Percentiles rank a stretch among this genome's conserved stretches.
phyloP scores from a whole-genome alignment of 2,888 invertebrate genomes.

The Mythimna lalbum region DNA sequence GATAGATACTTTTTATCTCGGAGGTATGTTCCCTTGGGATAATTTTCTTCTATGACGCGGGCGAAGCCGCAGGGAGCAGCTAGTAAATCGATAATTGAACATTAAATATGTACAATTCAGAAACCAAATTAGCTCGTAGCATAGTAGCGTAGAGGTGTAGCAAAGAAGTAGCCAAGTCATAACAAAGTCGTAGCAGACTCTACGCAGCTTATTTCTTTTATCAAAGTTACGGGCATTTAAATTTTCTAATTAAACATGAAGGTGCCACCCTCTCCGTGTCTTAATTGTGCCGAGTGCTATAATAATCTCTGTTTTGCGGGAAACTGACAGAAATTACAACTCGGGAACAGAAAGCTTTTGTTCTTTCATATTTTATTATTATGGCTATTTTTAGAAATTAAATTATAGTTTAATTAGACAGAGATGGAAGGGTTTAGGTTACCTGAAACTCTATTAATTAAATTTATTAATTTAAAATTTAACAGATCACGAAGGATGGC shows the following conservation, averaged over 20 bases:
- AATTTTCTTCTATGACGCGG: no score
- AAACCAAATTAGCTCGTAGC: background rate
- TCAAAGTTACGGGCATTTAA: slow-evolving; percentile 42
- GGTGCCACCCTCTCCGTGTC: slow-evolving; percentile 32
- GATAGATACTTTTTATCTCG: no score
- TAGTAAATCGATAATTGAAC: background rate
- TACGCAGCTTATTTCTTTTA: slow-evolving; percentile 38
- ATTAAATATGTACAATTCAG: background rate
- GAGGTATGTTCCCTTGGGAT: no score
- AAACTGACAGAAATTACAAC: slow-evolving; percentile 46
- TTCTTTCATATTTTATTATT: slow-evolving; percentile 12
- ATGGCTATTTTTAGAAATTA: slow-evolving; percentile 19
- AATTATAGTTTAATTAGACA: slow-evolving; percentile 32
- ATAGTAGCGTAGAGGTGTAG: background rate
- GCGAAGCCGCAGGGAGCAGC: no score
- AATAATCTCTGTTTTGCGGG: slow-evolving; percentile 58
- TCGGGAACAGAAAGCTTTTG: slow-evolving; percentile 38
- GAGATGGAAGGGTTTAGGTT: background rate
- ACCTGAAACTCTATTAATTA: slow-evolving; percentile 10
- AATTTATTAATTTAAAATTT: background rate
- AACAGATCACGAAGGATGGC: no score
- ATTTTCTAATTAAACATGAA: slow-evolving; percentile 60
- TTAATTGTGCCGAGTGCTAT: slow-evolving; percentile 53
- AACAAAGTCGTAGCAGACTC: slow-evolving; percentile 5
- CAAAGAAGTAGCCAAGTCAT: background rate